Percentiles rank a stretch among this genome's conserved stretches.
Evolutionary conservation across 2,113 vertebrate genomes (phyloP).

Genomic region (Tetrao urogallus): DNA sequence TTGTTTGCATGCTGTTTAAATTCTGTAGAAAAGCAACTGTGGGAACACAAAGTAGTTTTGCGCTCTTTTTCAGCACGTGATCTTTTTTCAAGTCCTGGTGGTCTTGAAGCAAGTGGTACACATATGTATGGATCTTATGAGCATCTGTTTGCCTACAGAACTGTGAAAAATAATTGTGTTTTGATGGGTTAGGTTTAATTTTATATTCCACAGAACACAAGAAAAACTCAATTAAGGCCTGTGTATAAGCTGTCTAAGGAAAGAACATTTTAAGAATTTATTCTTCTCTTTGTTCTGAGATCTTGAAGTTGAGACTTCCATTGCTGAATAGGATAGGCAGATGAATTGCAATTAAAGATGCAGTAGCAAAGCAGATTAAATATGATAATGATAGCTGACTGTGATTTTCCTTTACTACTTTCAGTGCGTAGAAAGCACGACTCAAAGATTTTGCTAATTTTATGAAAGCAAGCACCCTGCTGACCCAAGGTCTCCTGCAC

Average conservation of each 20-base stretch:
- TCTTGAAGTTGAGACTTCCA: neutral
- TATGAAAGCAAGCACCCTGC: neutral
- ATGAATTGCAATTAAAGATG: conserved; percentile 20
- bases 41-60: neutral
- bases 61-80: neutral
- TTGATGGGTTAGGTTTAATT: neutral
- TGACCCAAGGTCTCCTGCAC: neutral
- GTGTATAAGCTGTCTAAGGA: neutral
- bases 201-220: neutral
- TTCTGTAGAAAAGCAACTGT: neutral
- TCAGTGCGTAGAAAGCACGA: neutral
- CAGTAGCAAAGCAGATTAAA: neutral
- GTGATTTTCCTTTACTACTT: neutral
- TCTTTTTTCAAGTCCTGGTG: neutral
- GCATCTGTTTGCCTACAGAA: neutral
- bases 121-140: neutral
- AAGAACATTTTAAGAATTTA: neutral
- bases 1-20: neutral
- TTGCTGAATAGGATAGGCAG: neutral
- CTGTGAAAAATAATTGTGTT: conserved; percentile 8
- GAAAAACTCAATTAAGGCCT: conserved; percentile 41
- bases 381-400: neutral
- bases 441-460: neutral
- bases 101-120: neutral
- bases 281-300: conserved; percentile 20